Conservation (phyloP, 1,140 invertebrate genomes). For the Bombus superbus region DNA sequence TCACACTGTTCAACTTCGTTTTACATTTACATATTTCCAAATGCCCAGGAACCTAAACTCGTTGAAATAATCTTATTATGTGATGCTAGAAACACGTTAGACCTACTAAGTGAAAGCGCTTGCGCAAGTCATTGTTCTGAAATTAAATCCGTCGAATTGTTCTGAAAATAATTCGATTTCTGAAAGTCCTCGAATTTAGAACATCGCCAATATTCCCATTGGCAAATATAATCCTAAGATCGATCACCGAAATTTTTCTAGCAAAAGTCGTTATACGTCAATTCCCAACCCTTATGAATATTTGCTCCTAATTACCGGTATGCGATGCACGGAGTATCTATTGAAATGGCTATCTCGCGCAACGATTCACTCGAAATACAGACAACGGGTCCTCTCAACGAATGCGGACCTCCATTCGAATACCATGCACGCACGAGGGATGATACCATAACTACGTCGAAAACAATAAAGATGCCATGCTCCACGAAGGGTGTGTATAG, state of each 20-base stretch:
- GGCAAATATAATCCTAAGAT: neutral
- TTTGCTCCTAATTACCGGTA: conserved; percentile 11
- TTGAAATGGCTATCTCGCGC: conserved; percentile 29
- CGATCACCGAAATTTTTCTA: neutral
- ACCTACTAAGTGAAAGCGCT: too few relatives aligned
- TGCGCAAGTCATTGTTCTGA: too few relatives aligned
- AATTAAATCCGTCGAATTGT: neutral
- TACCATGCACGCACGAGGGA: conserved; percentile 64
- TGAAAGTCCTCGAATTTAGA: neutral
- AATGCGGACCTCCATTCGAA: conserved; percentile 46
- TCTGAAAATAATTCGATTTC: neutral
- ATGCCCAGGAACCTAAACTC: too few relatives aligned
- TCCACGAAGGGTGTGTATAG: conserved; percentile 25
- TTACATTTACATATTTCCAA: too few relatives aligned
- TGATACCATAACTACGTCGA: conserved; percentile 62
- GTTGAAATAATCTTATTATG: too few relatives aligned
- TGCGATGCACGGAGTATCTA: conserved; percentile 6
- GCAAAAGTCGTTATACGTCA: neutral
- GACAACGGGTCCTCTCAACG: conserved; percentile 11
- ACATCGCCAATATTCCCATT: neutral
- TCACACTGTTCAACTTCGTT: too few relatives aligned
- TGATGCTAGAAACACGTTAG: too few relatives aligned
- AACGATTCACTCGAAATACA: conserved; percentile 17
- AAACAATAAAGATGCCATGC: conserved; percentile 71
- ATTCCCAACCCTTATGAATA: conserved; percentile 1